Percentiles rank a stretch among this genome's conserved stretches.
Conservation (phyloP, 2,888 invertebrate genomes). For the Mythimna pallens region DNA sequence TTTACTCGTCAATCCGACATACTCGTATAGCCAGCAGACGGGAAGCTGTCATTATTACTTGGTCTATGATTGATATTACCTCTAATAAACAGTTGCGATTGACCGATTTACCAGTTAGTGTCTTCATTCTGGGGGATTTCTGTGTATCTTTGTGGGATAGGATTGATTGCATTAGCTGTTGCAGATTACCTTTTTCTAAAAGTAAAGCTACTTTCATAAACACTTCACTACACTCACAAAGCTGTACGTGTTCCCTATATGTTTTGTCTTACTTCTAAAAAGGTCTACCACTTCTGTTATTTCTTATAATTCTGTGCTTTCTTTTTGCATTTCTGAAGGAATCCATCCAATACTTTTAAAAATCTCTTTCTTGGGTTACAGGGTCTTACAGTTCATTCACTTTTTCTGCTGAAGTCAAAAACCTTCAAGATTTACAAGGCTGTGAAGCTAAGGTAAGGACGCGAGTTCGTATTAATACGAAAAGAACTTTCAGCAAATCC, state of each 20-base stretch:
- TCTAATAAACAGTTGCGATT: neutral
- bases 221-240: no score
- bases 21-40: conserved; percentile 8
- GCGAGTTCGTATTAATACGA: no score
- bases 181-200: neutral
- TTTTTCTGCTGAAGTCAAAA: neutral
- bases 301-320: neutral
- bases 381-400: neutral
- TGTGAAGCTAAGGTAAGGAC: neutral
- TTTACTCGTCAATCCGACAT: conserved; percentile 21
- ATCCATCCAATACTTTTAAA: neutral
- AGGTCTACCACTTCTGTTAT: neutral
- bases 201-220: neutral
- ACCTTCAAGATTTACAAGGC: neutral
- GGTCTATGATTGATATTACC: conserved; percentile 8
- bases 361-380: neutral
- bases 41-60: conserved; percentile 10
- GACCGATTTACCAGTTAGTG: neutral
- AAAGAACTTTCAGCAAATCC: neutral
- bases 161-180: no score
- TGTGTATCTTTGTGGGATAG: neutral
- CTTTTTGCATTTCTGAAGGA: neutral
- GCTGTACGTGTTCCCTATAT: neutral
- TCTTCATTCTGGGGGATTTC: neutral
- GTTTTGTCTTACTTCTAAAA: neutral